Evolutionary conservation across 2,797 vertebrate genomes (phyloP).

Genomic region (Meriones psammophilus): DNA sequence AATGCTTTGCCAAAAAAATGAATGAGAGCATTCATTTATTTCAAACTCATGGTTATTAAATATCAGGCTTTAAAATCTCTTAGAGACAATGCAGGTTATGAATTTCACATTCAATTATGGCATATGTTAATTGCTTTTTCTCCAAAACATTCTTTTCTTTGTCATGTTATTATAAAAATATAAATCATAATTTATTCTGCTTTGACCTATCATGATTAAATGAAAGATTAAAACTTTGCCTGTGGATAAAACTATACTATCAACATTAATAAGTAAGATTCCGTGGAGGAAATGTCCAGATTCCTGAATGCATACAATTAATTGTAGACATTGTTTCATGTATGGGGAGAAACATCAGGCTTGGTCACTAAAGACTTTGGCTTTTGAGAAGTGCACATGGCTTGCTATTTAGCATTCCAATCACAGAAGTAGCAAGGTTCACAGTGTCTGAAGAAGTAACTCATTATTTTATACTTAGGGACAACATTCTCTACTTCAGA

Average conservation of each 20-base stretch:
- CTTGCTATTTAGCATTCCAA: constrained; percentile 84
- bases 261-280: constrained; percentile 69
- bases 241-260: constrained; percentile 72
- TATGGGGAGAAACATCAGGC: neutral
- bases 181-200: constrained; percentile 70
- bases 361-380: neutral
- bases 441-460: constrained; percentile 83
- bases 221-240: constrained; percentile 70
- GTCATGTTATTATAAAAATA: constrained; percentile 63
- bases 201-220: constrained; percentile 61
- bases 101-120: constrained; percentile 66
- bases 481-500: constrained; percentile 85
- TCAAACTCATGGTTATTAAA: constrained; percentile 57
- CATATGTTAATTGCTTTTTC: constrained; percentile 63
- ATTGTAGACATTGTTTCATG: constrained; percentile 18
- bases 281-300: neutral
- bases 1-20: constrained; percentile 53
- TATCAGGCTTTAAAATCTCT: constrained; percentile 50
- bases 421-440: constrained; percentile 78
- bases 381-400: constrained; percentile 47
- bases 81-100: constrained; percentile 62
- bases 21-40: constrained; percentile 43
- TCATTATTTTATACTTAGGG: constrained; percentile 80
- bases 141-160: constrained; percentile 67
- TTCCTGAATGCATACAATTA: neutral